Percentiles rank a stretch among this genome's conserved stretches.
Evolutionary conservation across 30 jellyfish, hydroid and myxozoan genomes (phyloP).

Genomic region (Aurelia coerulea): DNA sequence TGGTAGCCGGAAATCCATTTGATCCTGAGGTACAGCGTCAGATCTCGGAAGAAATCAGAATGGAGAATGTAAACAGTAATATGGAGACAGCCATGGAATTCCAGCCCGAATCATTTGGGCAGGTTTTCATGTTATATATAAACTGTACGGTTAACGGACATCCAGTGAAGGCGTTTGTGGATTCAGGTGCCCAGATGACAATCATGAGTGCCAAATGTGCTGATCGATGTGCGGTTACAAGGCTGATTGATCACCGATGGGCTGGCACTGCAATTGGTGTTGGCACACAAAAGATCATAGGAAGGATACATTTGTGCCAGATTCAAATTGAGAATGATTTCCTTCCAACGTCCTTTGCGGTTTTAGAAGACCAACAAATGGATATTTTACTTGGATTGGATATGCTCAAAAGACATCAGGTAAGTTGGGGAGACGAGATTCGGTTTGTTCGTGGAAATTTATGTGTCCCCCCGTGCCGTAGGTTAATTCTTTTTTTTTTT

Average conservation of each 20-base stretch:
- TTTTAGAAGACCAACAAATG: constrained; percentile 96
- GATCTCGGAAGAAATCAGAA: constrained; percentile 96
- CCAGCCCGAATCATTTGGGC: constrained; percentile 97
- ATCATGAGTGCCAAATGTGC: constrained; percentile 98
- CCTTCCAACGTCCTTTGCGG: constrained; percentile 90
- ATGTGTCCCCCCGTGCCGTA: no score
- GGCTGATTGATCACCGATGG: constrained; percentile 95
- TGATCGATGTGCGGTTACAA: constrained; percentile 91
- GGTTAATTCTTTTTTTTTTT: no score
- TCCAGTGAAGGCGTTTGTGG: constrained; percentile 98
- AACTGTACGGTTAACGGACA: constrained; percentile 96
- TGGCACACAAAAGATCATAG: constrained; percentile 95
- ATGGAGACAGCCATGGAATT: constrained; percentile 99
- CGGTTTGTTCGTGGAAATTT: no score
- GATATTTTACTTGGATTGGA: constrained; percentile 96
- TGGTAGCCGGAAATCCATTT: constrained; percentile 95
- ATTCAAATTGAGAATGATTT: constrained; percentile 89
- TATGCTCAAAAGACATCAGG: constrained; percentile 99
- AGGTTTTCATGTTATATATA: constrained; percentile 97
- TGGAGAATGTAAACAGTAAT: constrained; percentile 95
- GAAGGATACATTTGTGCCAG: constrained; percentile 95
- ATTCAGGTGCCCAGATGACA: constrained; percentile 99
- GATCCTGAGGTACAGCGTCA: constrained; percentile 91
- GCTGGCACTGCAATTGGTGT: constrained; percentile 99
- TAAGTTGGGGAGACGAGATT: background rate